Conservation (phyloP, 2,113 vertebrate species). For the Butorides virescens region DNA sequence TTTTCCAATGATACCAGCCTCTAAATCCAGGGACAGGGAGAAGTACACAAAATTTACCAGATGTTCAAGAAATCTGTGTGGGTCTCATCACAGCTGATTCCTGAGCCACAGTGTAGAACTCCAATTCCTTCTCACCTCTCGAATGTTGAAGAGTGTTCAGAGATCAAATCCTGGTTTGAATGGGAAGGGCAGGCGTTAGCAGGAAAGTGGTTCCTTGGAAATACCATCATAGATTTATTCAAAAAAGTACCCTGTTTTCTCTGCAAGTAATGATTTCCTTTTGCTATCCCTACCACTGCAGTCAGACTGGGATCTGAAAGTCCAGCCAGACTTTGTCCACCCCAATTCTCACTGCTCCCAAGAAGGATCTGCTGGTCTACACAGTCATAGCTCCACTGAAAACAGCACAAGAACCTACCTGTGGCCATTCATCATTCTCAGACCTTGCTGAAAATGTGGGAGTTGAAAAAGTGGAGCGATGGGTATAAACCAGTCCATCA, state of each 20-base stretch:
- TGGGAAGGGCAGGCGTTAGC: neutral
- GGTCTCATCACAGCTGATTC: neutral
- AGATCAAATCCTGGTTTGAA: neutral
- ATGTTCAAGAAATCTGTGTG: neutral
- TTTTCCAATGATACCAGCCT: neutral
- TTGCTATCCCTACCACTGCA: neutral
- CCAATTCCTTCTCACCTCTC: neutral
- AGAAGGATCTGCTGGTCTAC: neutral
- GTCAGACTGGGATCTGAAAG: neutral
- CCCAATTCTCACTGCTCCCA: neutral
- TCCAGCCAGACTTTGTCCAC: neutral
- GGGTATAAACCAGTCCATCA: neutral
- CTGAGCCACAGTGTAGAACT: neutral
- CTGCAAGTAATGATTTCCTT: neutral
- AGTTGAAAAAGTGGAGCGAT: neutral
- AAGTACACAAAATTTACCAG: neutral
- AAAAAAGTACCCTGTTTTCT: neutral
- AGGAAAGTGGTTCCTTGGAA: neutral
- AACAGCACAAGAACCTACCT: neutral
- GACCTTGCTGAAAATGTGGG: neutral
- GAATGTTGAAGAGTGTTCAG: neutral
- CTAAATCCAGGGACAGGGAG: neutral
- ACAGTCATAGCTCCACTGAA: neutral
- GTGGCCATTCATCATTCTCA: neutral
- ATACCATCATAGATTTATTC: neutral